Conservation (phyloP, 2,113 vertebrate species). For the Hyaena hyaena region DNA sequence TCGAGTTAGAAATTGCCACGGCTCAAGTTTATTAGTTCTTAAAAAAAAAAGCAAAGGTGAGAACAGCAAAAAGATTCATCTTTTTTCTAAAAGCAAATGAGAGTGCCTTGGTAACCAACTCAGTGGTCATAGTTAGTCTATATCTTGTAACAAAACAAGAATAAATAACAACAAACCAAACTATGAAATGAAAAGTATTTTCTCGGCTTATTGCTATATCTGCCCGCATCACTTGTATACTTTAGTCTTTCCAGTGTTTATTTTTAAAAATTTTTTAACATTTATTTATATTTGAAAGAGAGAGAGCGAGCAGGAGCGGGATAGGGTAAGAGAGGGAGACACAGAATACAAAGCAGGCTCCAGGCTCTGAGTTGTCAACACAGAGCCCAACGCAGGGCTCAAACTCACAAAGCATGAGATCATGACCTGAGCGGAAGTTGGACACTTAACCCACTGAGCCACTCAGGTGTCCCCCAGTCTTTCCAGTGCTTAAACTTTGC, state of each 20-base stretch:
- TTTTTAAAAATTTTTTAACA: no score
- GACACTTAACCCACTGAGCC: no score
- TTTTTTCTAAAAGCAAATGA: not conserved
- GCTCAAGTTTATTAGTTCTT: constrained; percentile 11
- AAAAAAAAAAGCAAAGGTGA: not conserved
- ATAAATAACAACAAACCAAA: not conserved
- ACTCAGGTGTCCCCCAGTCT: not conserved
- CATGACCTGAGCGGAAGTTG: no score
- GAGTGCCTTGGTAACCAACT: not conserved
- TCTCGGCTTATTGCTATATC: not conserved
- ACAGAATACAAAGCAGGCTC: no score
- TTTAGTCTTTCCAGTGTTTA: not conserved
- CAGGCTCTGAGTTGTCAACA: no score
- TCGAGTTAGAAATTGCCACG: no score
- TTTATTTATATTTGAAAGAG: no score
- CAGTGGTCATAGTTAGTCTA: not conserved
- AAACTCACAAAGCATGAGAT: no score
- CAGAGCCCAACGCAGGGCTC: no score
- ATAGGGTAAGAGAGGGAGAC: no score
- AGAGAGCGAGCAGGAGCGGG: no score
- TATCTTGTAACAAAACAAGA: not conserved
- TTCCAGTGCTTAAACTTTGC: not conserved
- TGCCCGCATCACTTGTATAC: not conserved
- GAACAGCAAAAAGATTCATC: not conserved
- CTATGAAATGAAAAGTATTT: not conserved